Evolutionary conservation across 92 coral and sea anemone species (phyloP).

Genomic region (Ricordea florida): DNA sequence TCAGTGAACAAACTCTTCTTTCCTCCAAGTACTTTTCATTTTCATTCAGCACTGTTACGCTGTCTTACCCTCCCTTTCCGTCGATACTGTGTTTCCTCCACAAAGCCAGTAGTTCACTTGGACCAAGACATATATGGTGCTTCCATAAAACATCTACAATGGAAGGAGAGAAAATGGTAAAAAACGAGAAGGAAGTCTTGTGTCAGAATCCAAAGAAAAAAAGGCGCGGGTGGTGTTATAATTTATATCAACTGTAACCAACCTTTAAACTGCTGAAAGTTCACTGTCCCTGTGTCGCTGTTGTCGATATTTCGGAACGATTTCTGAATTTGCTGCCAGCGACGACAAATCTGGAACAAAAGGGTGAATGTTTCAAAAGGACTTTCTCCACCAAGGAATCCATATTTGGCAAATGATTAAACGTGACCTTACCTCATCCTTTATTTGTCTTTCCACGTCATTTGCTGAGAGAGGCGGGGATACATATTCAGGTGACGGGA

Average conservation of each 20-base stretch:
- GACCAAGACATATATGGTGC: conserved; percentile 66
- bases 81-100: conserved; percentile 83
- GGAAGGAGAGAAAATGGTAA: neutral
- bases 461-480: conserved; percentile 81
- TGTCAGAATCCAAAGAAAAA: neutral
- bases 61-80: conserved; percentile 80
- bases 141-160: conserved; percentile 68
- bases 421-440: conserved; percentile 72
- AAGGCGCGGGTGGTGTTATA: neutral
- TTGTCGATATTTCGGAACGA: conserved; percentile 78
- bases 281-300: conserved; percentile 68
- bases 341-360: conserved; percentile 74
- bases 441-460: conserved; percentile 83
- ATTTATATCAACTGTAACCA: neutral
- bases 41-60: too few relatives aligned
- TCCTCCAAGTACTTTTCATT: neutral
- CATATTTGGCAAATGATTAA: neutral
- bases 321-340: conserved; percentile 91
- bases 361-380: neutral
- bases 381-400: neutral
- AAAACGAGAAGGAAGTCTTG: neutral
- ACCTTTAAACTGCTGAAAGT: conserved; percentile 83
- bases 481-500: conserved; percentile 45
- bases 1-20: too few relatives aligned
- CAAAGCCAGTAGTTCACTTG: conserved; percentile 76